Conservation (phyloP, 2,888 invertebrate genomes). For the Volucella inanis region DNA sequence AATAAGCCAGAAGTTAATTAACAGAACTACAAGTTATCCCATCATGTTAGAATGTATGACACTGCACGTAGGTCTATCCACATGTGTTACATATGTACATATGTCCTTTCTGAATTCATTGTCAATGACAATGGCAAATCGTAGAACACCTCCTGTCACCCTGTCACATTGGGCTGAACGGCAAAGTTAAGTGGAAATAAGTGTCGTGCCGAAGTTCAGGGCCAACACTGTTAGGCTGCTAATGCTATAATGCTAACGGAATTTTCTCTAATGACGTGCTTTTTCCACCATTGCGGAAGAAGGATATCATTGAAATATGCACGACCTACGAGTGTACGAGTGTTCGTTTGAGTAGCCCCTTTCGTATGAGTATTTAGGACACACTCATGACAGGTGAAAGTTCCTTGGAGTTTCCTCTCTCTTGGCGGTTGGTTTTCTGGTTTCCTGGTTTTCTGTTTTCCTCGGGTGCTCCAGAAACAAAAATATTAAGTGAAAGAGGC, state of each 20-base stretch:
- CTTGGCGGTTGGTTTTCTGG: neutral
- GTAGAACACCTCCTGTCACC: slow-evolving; percentile 1
- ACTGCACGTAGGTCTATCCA: neutral
- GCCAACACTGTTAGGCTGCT: slow-evolving; percentile 48
- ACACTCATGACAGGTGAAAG: slow-evolving; percentile 12
- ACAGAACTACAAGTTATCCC: slow-evolving; percentile 20
- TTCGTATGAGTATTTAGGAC: neutral
- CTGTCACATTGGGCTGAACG: neutral
- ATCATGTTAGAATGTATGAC: neutral
- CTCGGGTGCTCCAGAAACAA: too few species aligned
- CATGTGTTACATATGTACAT: too few species aligned
- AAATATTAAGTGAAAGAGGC: too few species aligned
- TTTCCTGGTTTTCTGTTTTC: too few species aligned
- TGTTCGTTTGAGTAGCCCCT: neutral
- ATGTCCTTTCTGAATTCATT: neutral
- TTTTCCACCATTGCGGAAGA: slow-evolving; percentile 10
- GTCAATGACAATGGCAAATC: neutral
- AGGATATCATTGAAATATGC: slow-evolving; percentile 32
- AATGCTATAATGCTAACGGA: slow-evolving; percentile 51
- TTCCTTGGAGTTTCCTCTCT: neutral
- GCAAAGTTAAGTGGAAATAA: slow-evolving; percentile 1
- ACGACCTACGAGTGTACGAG: slow-evolving; percentile 3
- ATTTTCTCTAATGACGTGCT: slow-evolving; percentile 47
- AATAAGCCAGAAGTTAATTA: slow-evolving; percentile 19
- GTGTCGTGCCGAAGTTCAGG: slow-evolving; percentile 49